phyloP scores from a whole-genome alignment of 2,797 vertebrate genomes.

The Eulemur mongoz region DNA sequence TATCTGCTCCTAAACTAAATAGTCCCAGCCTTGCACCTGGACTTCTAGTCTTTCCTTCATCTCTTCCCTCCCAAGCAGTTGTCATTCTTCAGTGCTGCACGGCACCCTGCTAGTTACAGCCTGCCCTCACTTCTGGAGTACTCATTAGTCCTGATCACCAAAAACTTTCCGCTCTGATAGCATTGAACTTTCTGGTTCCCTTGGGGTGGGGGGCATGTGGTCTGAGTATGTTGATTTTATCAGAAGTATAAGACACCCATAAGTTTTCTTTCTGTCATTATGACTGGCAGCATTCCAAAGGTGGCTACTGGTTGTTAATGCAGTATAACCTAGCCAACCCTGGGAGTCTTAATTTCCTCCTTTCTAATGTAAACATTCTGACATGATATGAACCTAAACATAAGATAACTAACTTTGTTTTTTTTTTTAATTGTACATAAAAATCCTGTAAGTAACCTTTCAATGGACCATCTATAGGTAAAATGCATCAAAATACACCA shows the following conservation, averaged over 20 bases:
- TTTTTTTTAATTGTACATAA: neutral
- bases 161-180: neutral
- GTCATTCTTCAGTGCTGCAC: neutral
- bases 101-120: neutral
- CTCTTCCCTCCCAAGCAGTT: neutral
- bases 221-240: neutral
- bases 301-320: neutral
- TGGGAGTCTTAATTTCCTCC: neutral
- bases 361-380: conserved; percentile 22
- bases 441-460: neutral
- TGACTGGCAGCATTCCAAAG: neutral
- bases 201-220: neutral
- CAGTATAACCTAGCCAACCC: neutral
- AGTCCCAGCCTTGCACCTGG: neutral
- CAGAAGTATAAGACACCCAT: neutral
- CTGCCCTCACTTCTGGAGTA: neutral
- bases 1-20: neutral
- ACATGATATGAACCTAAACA: neutral
- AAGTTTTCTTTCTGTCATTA: neutral
- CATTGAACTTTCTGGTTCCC: neutral
- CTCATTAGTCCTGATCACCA: neutral
- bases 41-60: neutral
- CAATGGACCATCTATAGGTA: neutral
- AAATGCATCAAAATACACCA: neutral
- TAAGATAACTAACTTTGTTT: neutral